Conservation (phyloP, 2,888 invertebrate genomes). For the Drosophila bunnanda region DNA sequence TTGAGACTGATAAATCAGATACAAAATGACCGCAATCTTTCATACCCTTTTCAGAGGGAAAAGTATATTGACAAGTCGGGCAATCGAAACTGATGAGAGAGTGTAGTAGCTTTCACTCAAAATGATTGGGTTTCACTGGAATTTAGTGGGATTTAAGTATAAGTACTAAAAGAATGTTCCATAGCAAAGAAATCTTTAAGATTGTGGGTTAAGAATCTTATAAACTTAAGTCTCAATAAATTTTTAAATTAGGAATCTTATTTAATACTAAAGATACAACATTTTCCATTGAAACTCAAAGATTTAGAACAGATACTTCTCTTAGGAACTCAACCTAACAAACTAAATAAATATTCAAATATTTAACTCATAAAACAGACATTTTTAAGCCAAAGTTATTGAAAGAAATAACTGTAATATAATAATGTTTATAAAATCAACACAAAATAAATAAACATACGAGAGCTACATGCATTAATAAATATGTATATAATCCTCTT, state of each 20-base stretch:
- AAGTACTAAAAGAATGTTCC: no score
- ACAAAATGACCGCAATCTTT: constrained; percentile 12
- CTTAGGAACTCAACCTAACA: background rate
- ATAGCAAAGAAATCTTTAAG: no score
- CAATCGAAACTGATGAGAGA: background rate
- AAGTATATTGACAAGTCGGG: background rate
- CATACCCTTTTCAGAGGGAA: constrained; percentile 5
- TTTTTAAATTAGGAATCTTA: no score
- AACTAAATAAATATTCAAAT: no score
- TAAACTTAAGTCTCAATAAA: no score
- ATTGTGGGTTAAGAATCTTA: no score
- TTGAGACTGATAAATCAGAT: constrained; percentile 19
- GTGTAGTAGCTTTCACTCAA: constrained; percentile 1
- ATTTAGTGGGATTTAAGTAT: background rate
- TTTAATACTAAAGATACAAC: background rate
- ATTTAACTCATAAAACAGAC: background rate
- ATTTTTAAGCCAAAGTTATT: background rate
- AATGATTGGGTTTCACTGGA: background rate
- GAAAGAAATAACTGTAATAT: background rate
- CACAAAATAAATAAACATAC: background rate
- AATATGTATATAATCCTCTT: background rate
- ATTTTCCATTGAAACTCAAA: no score
- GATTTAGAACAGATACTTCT: background rate
- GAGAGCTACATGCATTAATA: background rate
- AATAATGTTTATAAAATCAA: background rate